Evolutionary conservation across 2,113 vertebrate genomes (phyloP), one percentile per base, ranked within the genome.

Genomic region (Bambusicola thoracicus): DNA sequence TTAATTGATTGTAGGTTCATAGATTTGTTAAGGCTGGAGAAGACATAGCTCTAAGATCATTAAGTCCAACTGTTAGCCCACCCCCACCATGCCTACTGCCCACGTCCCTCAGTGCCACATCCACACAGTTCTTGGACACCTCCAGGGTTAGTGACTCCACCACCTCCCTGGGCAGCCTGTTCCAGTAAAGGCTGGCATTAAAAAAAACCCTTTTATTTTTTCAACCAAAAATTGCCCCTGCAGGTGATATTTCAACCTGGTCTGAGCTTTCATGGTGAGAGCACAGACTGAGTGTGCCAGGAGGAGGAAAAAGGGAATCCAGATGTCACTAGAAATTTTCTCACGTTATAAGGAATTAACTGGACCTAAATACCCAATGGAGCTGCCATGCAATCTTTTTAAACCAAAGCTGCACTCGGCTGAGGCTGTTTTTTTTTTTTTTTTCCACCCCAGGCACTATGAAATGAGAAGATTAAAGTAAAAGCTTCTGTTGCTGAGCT

Each of bases 391-490:
- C 77, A 84, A 84, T 91, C 44, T 40, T 7, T 73, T 85, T 58
- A 51, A 86, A 66, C 40, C 27, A 67, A 83, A 80, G 30, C 21
- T 55, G 70, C 81, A 66, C 48, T 69, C 11, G 22, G 25, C 74
- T 75, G 16, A 79, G 25, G 36, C 63, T 16, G n/a, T n/a, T 16
- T 43, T 43, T 46, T 46, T 44, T 43, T 43, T 46, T 4, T 0
- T 2, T 80, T 70, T 59, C 40, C 22, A 43, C 72, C 62, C 43
- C 24, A 62, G 87, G 78, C 48, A n/a, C 58, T 81, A 56, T 36
- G 36, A 94, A 90, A 90, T 13, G 10, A 96, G 41, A n/a, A 46
- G 53, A 90, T 81, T 74, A 30, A 81, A 90, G 13, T 70, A 65
- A 75, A 87, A 87, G 10, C 1, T 40, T 85, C 92, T 85, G 44